phyloP scores from a whole-genome alignment of 2,797 vertebrate genomes.

The Dipus sagitta region DNA sequence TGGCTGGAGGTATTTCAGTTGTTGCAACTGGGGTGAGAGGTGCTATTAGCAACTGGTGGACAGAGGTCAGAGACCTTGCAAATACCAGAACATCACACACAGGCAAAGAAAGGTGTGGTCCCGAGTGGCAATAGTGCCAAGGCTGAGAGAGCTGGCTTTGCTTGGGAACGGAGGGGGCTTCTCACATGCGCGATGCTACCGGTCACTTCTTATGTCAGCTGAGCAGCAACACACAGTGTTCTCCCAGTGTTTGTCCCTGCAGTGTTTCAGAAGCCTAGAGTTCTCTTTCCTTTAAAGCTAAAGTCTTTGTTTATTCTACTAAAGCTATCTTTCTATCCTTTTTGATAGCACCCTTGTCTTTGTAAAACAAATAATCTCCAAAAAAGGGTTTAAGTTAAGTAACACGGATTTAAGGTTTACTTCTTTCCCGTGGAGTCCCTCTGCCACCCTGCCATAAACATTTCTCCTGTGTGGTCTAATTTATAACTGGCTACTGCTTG shows the following conservation, averaged over 20 bases:
- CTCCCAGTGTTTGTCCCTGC: background rate
- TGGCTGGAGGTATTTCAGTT: background rate
- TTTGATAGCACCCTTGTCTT: constrained; percentile 31
- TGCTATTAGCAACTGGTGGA: background rate
- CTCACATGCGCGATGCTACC: background rate
- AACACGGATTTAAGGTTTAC: background rate
- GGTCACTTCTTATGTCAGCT: background rate
- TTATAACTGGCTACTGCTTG: constrained; percentile 34
- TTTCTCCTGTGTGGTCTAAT: constrained; percentile 38
- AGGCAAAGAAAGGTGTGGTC: background rate
- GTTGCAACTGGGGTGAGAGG: background rate
- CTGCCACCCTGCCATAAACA: background rate
- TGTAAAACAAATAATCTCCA: constrained; percentile 51
- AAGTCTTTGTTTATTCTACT: constrained; percentile 22
- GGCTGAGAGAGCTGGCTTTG: background rate
- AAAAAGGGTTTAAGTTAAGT: constrained; percentile 5
- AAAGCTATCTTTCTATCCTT: background rate
- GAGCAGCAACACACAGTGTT: background rate
- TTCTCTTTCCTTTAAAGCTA: constrained; percentile 6
- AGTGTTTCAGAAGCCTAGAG: constrained; percentile 25
- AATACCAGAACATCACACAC: background rate
- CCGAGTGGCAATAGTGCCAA: background rate
- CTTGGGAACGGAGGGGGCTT: background rate
- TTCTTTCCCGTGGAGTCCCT: background rate
- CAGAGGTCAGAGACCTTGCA: background rate